Percentiles rank a stretch among this genome's conserved stretches.
phyloP scores from a whole-genome alignment of 1,140 invertebrate species.

The Argopecten irradians region DNA sequence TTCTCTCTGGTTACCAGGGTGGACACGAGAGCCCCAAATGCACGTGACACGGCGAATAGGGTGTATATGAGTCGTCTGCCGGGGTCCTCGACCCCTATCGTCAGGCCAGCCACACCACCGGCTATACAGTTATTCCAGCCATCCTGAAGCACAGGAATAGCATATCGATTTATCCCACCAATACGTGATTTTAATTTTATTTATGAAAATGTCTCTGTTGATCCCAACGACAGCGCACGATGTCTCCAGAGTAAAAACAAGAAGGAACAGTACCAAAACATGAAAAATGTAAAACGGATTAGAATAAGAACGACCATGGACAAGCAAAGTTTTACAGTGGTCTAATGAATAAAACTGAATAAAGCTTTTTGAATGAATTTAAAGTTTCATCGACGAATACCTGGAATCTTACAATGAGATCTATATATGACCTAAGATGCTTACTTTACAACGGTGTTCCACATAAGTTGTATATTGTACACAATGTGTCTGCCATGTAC shows the following conservation, averaged over 20 bases:
- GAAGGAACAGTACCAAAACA: too few species aligned
- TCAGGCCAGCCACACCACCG: slow-evolving; percentile 66
- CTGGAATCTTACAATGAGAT: too few species aligned
- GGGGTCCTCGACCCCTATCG: slow-evolving; percentile 58
- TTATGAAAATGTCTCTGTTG: not conserved
- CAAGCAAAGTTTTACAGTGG: too few species aligned
- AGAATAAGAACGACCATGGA: too few species aligned
- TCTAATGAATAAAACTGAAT: too few species aligned
- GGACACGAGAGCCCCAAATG: slow-evolving; percentile 64
- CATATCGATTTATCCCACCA: not conserved
- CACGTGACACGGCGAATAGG: slow-evolving; percentile 66
- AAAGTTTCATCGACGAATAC: too few species aligned
- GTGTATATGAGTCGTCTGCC: slow-evolving; percentile 59
- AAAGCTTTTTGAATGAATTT: too few species aligned
- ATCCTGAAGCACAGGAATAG: slow-evolving; percentile 55
- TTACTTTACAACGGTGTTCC: too few species aligned
- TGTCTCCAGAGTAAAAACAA: not conserved
- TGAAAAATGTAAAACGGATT: too few species aligned
- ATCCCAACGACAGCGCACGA: not conserved
- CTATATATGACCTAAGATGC: too few species aligned
- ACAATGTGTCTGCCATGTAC: too few species aligned
- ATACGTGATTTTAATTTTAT: not conserved
- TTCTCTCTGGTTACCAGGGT: slow-evolving; percentile 61
- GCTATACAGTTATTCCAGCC: slow-evolving; percentile 67
- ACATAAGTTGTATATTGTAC: too few species aligned